Conservation (phyloP, 1,140 invertebrate species). For the Nilaparvata lugens region DNA sequence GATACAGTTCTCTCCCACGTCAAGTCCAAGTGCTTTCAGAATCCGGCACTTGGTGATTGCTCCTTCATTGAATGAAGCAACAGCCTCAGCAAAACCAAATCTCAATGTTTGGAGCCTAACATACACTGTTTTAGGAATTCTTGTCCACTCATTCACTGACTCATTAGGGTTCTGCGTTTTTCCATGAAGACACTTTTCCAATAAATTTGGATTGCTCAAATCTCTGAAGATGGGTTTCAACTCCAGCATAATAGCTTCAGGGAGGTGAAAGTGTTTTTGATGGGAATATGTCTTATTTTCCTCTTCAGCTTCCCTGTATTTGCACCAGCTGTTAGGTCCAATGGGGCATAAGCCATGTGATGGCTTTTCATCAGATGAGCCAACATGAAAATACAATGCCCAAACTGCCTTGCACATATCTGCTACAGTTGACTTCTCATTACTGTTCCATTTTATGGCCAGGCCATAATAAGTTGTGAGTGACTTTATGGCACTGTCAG, state of each 20-base stretch:
- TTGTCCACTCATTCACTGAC: background rate
- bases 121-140: background rate
- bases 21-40: too few relatives aligned
- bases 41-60: too few relatives aligned
- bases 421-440: slow-evolving; percentile 16
- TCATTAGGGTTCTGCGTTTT: background rate
- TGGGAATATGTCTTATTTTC: slow-evolving; percentile 4
- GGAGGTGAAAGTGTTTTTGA: background rate
- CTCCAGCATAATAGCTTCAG: background rate
- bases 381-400: slow-evolving; percentile 9
- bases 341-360: slow-evolving; percentile 24
- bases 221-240: background rate
- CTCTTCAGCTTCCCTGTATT: slow-evolving; percentile 26
- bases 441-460: slow-evolving; percentile 27
- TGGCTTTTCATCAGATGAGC: slow-evolving; percentile 10
- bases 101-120: too few relatives aligned
- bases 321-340: slow-evolving; percentile 29
- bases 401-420: slow-evolving; percentile 16
- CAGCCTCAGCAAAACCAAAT: too few relatives aligned
- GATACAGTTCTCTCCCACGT: too few relatives aligned
- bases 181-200: background rate
- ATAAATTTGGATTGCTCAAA: background rate
- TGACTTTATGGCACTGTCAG: slow-evolving; percentile 26
- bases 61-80: too few relatives aligned
- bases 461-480: slow-evolving; percentile 23